Evolutionary conservation across 2,113 vertebrate species (phyloP), one percentile per base, ranked within the genome.

Genomic region (Ciconia stormi): DNA sequence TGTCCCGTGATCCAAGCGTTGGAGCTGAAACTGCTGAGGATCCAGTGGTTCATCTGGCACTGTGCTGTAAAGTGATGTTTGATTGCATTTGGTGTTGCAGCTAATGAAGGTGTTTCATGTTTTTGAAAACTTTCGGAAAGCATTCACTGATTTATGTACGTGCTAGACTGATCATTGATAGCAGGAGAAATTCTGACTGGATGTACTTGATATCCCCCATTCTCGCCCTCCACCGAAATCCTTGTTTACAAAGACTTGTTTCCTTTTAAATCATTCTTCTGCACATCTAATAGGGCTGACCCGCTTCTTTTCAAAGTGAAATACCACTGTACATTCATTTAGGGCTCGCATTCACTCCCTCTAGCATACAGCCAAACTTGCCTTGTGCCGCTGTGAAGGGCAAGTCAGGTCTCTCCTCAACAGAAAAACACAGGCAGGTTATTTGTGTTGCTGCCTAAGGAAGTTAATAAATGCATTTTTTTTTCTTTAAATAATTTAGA

Each of bases 251-350:
- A 44, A 95, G 78, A 65, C 49, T 87, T 86, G 74, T 94, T 92
- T 91, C 89, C 47, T 91, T 94, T 93, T 73, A 94, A 74, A 84
- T 95, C 53, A 85, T 77, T 79, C 81, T 85, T 70, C 77, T 87
- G 73, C 46, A 34, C 73, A 38, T 46, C 40, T 89, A 65, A 67
- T 13, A 29, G 53, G 19, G 44, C 77, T 23, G 49, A 42, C 42
- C 13, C 0, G 1, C 44, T 71, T 63, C 61, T 82, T 94, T 95
- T 87, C 70, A 25, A 65, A 93, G 73, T 58, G 86, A 89, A 89
- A 91, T 79, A 89, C 61, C 86, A 49, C 49, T 4, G 80, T n/a
- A 84, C 52, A 72, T 76, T 95, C 89, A 96, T 96, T 91, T 76
- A 49, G 77, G 56, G 30, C 83, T 91, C 3, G 2, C 26, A 13